Evolutionary conservation across 2,797 vertebrate species (phyloP).

Genomic region (Tapera naevia): DNA sequence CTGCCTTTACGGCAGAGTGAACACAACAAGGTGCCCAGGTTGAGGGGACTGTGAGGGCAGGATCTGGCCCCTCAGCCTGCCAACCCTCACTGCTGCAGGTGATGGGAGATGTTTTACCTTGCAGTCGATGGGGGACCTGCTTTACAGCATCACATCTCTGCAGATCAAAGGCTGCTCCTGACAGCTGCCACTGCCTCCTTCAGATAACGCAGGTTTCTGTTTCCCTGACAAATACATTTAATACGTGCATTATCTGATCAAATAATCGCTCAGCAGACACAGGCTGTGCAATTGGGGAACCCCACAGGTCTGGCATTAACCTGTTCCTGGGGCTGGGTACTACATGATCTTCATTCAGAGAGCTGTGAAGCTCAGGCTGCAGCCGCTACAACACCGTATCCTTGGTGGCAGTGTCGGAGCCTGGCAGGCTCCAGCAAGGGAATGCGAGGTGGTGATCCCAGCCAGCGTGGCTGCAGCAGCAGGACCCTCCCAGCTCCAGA

Average conservation of each 20-base stretch:
- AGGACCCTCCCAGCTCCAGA: too few relatives aligned
- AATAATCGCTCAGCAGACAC: neutral
- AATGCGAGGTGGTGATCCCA: fast-evolving
- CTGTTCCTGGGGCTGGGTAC: fast-evolving
- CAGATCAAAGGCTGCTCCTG: slow-evolving; percentile 2
- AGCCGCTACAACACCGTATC: neutral
- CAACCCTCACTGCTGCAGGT: too few relatives aligned
- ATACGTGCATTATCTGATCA: neutral
- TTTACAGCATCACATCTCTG: fast-evolving
- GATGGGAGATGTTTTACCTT: neutral
- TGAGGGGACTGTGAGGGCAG: neutral
- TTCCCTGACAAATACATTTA: neutral
- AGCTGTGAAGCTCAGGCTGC: neutral
- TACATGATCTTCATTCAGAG: fast-evolving
- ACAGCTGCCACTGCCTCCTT: neutral
- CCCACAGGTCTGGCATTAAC: neutral
- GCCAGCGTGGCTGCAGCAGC: neutral
- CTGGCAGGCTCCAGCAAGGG: neutral
- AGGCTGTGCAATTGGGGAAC: fast-evolving
- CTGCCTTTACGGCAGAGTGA: neutral
- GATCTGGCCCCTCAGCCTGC: neutral
- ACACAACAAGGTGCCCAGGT: neutral
- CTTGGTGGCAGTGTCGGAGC: fast-evolving
- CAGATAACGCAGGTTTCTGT: neutral
- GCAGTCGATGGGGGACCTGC: neutral